phyloP scores from a whole-genome alignment of 2,888 invertebrate genomes.

The Dioctria linearis region DNA sequence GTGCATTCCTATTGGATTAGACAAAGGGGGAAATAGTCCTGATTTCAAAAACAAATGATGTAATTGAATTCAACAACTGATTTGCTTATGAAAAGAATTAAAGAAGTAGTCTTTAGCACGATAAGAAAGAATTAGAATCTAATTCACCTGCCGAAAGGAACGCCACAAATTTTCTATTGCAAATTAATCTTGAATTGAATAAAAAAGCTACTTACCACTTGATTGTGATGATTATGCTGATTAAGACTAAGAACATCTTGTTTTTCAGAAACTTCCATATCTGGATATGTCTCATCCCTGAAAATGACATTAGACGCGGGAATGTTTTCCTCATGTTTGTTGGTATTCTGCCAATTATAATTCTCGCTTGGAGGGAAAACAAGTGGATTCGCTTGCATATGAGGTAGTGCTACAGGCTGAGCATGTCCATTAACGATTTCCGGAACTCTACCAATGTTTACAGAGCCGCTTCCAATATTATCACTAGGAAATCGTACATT shows the following conservation, averaged over 20 bases:
- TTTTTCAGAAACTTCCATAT: slow-evolving; percentile 62
- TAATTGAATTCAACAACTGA: too few species aligned
- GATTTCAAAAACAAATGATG: too few species aligned
- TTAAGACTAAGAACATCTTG: slow-evolving; percentile 68
- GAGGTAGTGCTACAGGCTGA: slow-evolving; percentile 66
- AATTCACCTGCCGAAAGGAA: too few species aligned
- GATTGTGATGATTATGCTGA: slow-evolving; percentile 65
- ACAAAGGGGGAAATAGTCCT: too few species aligned
- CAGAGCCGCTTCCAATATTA: slow-evolving; percentile 63
- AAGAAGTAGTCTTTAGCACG: too few species aligned
- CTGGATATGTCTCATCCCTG: slow-evolving; percentile 27
- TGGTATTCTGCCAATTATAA: slow-evolving; percentile 23
- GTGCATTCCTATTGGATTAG: too few species aligned
- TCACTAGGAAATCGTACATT: slow-evolving; percentile 69
- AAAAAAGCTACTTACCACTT: slow-evolving; percentile 63
- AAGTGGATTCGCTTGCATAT: slow-evolving; percentile 66
- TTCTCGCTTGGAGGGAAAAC: slow-evolving; percentile 50
- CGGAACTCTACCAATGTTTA: slow-evolving; percentile 59
- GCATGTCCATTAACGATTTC: slow-evolving; percentile 68
- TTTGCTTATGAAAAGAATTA: too few species aligned
- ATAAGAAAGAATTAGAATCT: too few species aligned
- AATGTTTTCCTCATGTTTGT: slow-evolving; percentile 1
- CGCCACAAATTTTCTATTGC: neutral
- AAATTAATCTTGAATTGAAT: too few species aligned
- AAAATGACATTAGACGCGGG: slow-evolving; percentile 48